A percentile compares a stretch with the other conserved stretches of the same genome.
Evolutionary conservation across 2,797 vertebrate species (phyloP).

Genomic region (Sciurus vulgaris): DNA sequence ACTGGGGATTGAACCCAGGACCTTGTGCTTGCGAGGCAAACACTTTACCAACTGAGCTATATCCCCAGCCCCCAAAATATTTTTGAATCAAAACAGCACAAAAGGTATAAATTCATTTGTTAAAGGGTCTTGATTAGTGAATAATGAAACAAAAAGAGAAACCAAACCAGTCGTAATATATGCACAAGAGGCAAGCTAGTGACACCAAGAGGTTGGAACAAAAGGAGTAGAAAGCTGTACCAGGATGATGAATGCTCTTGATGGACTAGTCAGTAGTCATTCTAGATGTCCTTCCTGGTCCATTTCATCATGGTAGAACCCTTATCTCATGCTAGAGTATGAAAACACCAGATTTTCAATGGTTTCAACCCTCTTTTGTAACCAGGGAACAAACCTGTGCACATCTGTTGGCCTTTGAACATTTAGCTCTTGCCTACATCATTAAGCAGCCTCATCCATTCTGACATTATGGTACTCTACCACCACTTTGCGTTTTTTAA

Average conservation of each 20-base stretch:
- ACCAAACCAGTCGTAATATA: neutral
- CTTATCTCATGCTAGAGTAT: neutral
- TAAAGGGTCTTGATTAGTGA: neutral
- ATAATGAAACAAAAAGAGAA: neutral
- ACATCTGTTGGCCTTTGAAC: neutral
- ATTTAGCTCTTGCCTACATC: neutral
- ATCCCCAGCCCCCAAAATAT: neutral
- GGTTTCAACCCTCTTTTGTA: neutral
- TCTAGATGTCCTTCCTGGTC: neutral
- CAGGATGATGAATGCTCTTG: neutral
- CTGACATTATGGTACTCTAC: neutral
- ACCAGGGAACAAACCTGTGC: neutral
- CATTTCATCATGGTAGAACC: neutral
- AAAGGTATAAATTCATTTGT: neutral
- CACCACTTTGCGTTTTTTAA: neutral
- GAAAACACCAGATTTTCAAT: neutral
- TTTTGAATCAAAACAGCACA: neutral
- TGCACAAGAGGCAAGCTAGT: neutral
- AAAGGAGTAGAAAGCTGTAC: neutral
- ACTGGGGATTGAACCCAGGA: too few species aligned
- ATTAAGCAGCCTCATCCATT: neutral
- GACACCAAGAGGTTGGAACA: neutral
- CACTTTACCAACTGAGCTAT: too few species aligned
- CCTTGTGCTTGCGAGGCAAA: too few species aligned
- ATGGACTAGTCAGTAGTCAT: neutral